Evolutionary conservation across 2,888 invertebrate genomes (phyloP).

Genomic region (Xestobium rufovillosum): DNA sequence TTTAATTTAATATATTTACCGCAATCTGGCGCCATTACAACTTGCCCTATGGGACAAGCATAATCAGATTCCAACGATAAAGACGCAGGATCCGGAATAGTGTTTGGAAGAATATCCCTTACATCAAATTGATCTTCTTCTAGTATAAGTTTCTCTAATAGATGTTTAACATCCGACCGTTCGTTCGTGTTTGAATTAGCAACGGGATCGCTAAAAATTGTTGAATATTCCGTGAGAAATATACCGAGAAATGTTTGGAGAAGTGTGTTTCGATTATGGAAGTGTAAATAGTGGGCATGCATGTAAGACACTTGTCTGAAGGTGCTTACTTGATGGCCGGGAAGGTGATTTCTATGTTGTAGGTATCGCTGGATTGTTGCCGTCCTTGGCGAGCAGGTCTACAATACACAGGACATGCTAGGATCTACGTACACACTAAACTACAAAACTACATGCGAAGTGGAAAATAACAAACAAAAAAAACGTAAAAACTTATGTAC

Average conservation of each 20-base stretch:
- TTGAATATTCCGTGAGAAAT: too few species aligned
- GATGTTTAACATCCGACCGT: slow-evolving; percentile 70
- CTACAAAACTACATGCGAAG: slow-evolving; percentile 24
- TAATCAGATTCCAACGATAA: slow-evolving; percentile 82
- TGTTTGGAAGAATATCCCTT: slow-evolving; percentile 86
- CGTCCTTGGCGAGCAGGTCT: slow-evolving; percentile 73
- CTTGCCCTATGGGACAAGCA: slow-evolving; percentile 88
- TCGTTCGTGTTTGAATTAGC: slow-evolving; percentile 81
- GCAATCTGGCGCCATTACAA: slow-evolving; percentile 88
- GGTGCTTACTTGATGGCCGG: slow-evolving; percentile 80
- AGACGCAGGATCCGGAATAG: slow-evolving; percentile 88
- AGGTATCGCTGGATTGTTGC: slow-evolving; percentile 83
- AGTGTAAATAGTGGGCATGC: too few species aligned
- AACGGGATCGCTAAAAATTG: slow-evolving; percentile 80
- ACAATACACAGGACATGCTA: slow-evolving; percentile 51
- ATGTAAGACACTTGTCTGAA: slow-evolving; percentile 12
- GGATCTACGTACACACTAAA: slow-evolving; percentile 36
- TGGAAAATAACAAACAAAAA: too few species aligned
- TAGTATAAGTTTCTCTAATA: slow-evolving; percentile 83
- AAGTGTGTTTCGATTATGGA: too few species aligned
- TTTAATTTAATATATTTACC: slow-evolving; percentile 49
- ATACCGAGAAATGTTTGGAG: too few species aligned
- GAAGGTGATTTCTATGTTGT: slow-evolving; percentile 86
- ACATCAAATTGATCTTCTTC: slow-evolving; percentile 94
- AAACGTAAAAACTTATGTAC: slow-evolving; percentile 23